Percentiles rank a stretch among this genome's conserved stretches.
These are phyloP conservation scores for Hyposmocoma kahamanoa DNA, from an alignment of 1,140 invertebrate genomes.

Conservation along the genomic window DNA sequence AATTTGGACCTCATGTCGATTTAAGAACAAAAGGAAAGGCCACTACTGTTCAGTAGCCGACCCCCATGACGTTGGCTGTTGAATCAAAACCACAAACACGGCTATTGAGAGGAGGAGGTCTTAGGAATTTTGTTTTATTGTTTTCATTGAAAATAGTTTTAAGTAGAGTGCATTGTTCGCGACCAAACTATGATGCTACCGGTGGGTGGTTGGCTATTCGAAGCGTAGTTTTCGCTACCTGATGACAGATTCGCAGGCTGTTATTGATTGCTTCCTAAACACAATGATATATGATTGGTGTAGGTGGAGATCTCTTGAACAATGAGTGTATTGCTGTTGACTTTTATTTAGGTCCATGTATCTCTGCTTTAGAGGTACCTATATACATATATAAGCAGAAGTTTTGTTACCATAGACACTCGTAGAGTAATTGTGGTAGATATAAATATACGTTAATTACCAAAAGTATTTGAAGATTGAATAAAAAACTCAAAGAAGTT, in stretches of 20 bases:
- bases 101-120: constrained; percentile 26
- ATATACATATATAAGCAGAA: too few species aligned
- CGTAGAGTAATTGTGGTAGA: too few species aligned
- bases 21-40: constrained; percentile 40
- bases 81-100: constrained; percentile 63
- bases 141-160: constrained; percentile 36
- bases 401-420: too few species aligned
- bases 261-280: constrained; percentile 56
- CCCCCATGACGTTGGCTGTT: constrained; percentile 37
- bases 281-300: constrained; percentile 8
- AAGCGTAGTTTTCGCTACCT: constrained; percentile 27
- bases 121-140: constrained; percentile 21
- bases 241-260: constrained; percentile 55
- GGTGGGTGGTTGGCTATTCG: constrained; percentile 48
- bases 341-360: too few species aligned
- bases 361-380: too few species aligned
- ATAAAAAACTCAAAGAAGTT: too few species aligned
- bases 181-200: constrained; percentile 64
- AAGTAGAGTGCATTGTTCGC: constrained; percentile 41
- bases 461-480: too few species aligned
- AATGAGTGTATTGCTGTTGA: too few species aligned
- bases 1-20: constrained; percentile 47
- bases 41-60: constrained; percentile 56
- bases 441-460: too few species aligned
- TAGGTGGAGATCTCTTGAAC: background rate